Conservation (phyloP, 1,140 invertebrate genomes). For the Drosophila mojavensis region DNA sequence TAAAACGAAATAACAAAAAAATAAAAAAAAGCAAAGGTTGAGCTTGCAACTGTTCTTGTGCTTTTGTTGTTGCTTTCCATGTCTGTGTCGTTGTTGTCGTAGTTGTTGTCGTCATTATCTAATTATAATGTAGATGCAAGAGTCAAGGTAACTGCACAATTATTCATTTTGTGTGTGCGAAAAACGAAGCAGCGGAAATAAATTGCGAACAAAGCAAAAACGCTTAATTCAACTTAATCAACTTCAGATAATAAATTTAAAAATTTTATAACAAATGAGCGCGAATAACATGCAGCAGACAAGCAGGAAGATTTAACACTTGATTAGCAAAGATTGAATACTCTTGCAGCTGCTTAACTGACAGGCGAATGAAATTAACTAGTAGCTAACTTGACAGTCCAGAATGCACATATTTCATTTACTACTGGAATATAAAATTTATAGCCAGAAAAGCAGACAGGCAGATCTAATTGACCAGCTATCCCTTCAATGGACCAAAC, state of each 20-base stretch:
- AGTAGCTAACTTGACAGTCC: neutral
- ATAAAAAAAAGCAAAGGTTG: slow-evolving; percentile 65
- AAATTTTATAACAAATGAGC: slow-evolving; percentile 45
- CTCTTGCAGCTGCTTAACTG: neutral
- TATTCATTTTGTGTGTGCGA: slow-evolving; percentile 58
- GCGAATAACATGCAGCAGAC: slow-evolving; percentile 18
- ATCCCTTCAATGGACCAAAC: too few species aligned
- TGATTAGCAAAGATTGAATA: neutral
- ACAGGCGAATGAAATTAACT: neutral
- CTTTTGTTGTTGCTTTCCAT: slow-evolving; percentile 33
- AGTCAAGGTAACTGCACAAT: slow-evolving; percentile 77
- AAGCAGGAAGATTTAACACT: neutral
- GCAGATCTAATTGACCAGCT: too few species aligned
- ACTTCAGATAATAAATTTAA: slow-evolving; percentile 32
- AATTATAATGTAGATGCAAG: slow-evolving; percentile 74
- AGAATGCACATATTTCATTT: neutral
- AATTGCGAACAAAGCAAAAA: slow-evolving; percentile 32
- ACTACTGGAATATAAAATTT: too few species aligned
- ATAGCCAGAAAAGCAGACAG: too few species aligned
- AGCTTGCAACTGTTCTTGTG: slow-evolving; percentile 60
- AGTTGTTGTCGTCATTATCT: slow-evolving; percentile 63
- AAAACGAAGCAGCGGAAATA: slow-evolving; percentile 35
- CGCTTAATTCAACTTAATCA: slow-evolving; percentile 13
- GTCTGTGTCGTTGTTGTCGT: slow-evolving; percentile 1
- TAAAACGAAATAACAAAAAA: slow-evolving; percentile 57